A percentile compares a stretch with the other conserved stretches of the same genome.
Conservation (phyloP, 1,140 invertebrate species). For the Anoplophora glabripennis region DNA sequence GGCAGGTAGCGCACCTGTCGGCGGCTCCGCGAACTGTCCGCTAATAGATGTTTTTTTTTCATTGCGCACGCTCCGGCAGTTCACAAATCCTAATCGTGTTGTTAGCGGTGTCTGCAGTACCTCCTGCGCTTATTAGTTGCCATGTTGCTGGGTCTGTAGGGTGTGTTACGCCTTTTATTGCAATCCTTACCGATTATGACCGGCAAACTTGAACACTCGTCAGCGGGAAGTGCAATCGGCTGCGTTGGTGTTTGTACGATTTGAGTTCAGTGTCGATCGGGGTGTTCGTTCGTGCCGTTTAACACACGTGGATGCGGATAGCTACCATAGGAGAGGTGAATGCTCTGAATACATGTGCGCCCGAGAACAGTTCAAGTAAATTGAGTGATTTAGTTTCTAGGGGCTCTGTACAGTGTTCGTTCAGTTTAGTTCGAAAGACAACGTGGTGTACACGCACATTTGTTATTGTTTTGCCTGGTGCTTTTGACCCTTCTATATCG, state of each 20-base stretch:
- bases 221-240: not conserved
- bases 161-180: conserved; percentile 13
- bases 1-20: too few relatives aligned
- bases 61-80: too few relatives aligned
- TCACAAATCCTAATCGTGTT: too few relatives aligned
- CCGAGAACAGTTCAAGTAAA: not conserved
- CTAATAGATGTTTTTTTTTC: too few relatives aligned
- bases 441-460: not conserved
- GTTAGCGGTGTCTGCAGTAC: too few relatives aligned
- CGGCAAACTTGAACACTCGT: not conserved
- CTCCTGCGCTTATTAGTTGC: conserved; percentile 1
- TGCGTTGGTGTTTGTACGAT: not conserved
- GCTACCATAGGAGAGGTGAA: conserved; percentile 10
- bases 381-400: conserved; percentile 1
- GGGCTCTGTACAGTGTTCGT: conserved; percentile 1
- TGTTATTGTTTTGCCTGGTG: conserved; percentile 14
- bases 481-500: conserved; percentile 7
- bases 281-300: not conserved
- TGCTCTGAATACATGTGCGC: conserved; percentile 15
- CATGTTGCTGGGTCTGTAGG: conserved; percentile 14
- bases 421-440: not conserved
- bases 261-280: not conserved
- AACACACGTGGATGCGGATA: conserved; percentile 17
- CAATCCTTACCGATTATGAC: not conserved
- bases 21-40: too few relatives aligned